A percentile compares a stretch with the other conserved stretches of the same genome.
Evolutionary conservation across 2,113 vertebrate species (phyloP).

Genomic region (Tachycineta bicolor): DNA sequence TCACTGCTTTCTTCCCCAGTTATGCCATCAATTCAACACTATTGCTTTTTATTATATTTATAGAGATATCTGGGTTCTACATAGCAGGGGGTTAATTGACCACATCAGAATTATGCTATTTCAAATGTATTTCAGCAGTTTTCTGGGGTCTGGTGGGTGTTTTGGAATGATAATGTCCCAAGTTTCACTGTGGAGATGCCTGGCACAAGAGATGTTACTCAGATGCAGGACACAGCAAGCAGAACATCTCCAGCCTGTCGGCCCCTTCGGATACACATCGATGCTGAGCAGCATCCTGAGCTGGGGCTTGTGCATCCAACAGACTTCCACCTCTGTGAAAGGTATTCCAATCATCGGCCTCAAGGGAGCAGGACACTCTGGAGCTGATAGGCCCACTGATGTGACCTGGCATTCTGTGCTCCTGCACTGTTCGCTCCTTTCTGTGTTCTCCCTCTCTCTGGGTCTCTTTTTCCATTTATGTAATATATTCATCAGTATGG

Average conservation of each 20-base stretch:
- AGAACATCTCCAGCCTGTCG: background rate
- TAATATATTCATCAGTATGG: background rate
- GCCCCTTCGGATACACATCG: background rate
- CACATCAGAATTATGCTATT: background rate
- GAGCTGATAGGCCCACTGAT: background rate
- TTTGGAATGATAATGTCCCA: background rate
- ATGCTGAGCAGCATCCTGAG: background rate
- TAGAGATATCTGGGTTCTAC: background rate
- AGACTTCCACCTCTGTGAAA: background rate
- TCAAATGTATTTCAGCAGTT: background rate
- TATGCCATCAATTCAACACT: background rate
- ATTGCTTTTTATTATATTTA: constrained; percentile 16
- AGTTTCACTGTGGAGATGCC: background rate
- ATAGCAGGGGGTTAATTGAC: background rate
- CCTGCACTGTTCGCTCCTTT: background rate
- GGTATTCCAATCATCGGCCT: background rate
- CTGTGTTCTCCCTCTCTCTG: background rate
- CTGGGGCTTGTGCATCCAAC: background rate
- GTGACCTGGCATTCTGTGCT: background rate
- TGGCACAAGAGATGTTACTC: background rate
- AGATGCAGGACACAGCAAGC: background rate
- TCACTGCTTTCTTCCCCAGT: background rate
- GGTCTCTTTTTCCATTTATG: background rate
- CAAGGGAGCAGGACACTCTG: background rate
- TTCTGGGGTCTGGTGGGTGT: background rate